Evolutionary conservation across 2,113 vertebrate genomes (phyloP).

Genomic region (Tragelaphus imberbis): DNA sequence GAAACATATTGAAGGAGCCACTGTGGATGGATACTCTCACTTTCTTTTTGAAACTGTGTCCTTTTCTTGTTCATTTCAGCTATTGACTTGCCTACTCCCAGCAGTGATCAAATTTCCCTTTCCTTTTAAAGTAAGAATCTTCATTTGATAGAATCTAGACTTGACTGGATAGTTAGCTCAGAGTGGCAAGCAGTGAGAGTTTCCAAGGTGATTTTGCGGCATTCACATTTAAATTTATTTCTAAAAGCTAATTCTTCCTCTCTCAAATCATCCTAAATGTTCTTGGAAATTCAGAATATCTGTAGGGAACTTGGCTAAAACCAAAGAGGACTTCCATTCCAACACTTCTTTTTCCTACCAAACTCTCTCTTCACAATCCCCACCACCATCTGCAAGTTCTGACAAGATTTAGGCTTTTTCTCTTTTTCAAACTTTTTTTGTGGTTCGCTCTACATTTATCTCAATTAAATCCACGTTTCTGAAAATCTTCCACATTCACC

Average conservation of each 20-base stretch:
- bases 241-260: conserved; percentile 12
- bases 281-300: conserved; percentile 2
- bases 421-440: neutral
- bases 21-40: conserved; percentile 4
- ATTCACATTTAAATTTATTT: conserved; percentile 49
- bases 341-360: neutral
- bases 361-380: neutral
- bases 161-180: conserved; percentile 12
- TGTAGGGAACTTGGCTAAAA: conserved; percentile 15
- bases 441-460: neutral
- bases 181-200: neutral
- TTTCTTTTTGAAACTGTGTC: conserved; percentile 54
- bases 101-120: conserved; percentile 54
- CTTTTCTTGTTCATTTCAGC: conserved; percentile 31
- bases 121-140: conserved; percentile 53
- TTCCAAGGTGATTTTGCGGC: neutral
- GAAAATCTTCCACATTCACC: neutral
- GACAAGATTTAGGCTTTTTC: neutral
- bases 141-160: conserved; percentile 61
- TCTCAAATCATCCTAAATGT: neutral
- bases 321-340: neutral
- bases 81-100: conserved; percentile 27
- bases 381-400: neutral
- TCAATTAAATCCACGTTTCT: neutral
- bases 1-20: conserved; percentile 18